Evolutionary conservation across 2,888 invertebrate species (phyloP), one percentile per base, ranked within the genome.

Genomic region (Chirona hameri): DNA sequence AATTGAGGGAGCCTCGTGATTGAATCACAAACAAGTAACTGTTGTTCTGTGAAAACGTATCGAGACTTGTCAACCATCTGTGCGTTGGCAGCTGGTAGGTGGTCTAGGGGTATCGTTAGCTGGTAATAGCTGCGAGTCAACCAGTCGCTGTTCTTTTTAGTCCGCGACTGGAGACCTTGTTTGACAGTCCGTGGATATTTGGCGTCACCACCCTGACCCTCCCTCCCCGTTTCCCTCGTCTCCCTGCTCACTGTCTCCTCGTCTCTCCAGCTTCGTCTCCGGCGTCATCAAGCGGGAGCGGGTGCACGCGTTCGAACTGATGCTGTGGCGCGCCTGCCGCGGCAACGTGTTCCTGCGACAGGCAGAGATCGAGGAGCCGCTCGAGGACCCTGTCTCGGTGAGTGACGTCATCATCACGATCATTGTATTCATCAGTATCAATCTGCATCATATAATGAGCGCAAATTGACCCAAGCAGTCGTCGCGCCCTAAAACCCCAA

Each of bases 251-350:
- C 21, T 46, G 57, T 81, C 29, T 24, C n/a, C 27, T 80, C 46
- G 52, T 83, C 46, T 72, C 60, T 15, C 3, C 60, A 93, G 95
- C 85, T 97, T 97, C 89, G 95, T 97, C 24, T 95, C 96, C 57
- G 97, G 97, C n/a, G 96, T 97, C 52, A 95, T 97, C 84, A 93
- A 93, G 86, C 91, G 96, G 72, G 96, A 97, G 88, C 90, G 95
- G 84, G 92, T 97, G 83, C 94, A 95, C 0, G 94, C 94, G 81
- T 97, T 97, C 89, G 97, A 97, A 88, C 90, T 96, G 82, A 95
- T 97, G 93, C 89, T 97, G 86, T 97, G 97, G 97, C 91, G 97
- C 85, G 96, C 96, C 85, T 96, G 96, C 31, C 91, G 97, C 83
- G 97, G 97, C 55, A 96, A 96, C 88, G 96, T 97, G 21, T 97